Evolutionary conservation across 2,797 vertebrate species (phyloP).

Genomic region (Tinamus major): DNA sequence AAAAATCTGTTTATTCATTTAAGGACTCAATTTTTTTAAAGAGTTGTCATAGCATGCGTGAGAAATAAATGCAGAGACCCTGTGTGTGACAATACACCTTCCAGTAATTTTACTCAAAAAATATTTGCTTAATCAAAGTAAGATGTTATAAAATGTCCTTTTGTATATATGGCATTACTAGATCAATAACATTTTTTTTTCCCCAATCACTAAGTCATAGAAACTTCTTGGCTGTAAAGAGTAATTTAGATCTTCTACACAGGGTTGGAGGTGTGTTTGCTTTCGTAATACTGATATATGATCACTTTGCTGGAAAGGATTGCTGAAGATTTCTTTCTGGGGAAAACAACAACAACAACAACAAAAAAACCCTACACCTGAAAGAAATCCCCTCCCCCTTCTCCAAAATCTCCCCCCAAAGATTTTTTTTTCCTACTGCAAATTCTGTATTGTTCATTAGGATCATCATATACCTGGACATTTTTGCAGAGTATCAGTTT

Average conservation of each 20-base stretch:
- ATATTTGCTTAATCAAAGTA: neutral
- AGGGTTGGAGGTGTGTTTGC: neutral
- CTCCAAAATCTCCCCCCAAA: no score
- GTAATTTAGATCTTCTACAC: slow-evolving; percentile 23
- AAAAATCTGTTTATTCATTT: neutral
- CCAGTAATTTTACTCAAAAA: neutral
- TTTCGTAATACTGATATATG: neutral
- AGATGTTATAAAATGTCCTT: slow-evolving; percentile 29
- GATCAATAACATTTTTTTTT: neutral
- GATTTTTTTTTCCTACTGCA: neutral
- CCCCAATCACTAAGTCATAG: neutral
- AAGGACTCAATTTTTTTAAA: neutral
- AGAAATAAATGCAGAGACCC: neutral
- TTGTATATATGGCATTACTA: neutral
- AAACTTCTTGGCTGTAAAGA: neutral
- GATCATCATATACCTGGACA: neutral
- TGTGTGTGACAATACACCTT: neutral
- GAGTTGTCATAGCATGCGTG: neutral
- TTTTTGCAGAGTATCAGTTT: neutral
- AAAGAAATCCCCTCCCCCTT: no score
- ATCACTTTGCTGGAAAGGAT: neutral
- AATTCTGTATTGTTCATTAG: neutral
- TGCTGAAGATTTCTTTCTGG: neutral
- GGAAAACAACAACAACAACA: no score
- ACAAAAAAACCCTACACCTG: no score